Conservation (phyloP, 2,113 vertebrate genomes). For the Bettongia penicillata region DNA sequence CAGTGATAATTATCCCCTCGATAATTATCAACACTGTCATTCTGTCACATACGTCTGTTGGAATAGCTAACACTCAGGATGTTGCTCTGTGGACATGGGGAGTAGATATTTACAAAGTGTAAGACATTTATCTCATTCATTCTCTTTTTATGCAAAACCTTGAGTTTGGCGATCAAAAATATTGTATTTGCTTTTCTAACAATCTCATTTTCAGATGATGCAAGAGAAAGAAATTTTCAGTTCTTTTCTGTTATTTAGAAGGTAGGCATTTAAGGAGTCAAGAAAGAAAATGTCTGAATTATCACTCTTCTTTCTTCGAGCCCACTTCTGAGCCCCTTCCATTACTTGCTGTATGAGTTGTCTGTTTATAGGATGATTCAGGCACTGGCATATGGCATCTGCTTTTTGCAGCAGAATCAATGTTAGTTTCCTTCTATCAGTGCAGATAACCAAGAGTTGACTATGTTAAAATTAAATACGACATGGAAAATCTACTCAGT, state of each 20-base stretch:
- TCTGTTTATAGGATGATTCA: conserved; percentile 12
- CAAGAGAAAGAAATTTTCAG: conserved; percentile 44
- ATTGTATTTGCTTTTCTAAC: conserved; percentile 58
- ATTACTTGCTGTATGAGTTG: conserved; percentile 42
- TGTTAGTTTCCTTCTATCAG: conserved; percentile 35
- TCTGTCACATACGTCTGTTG: not conserved
- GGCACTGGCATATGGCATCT: conserved; percentile 19
- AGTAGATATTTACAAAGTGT: not conserved
- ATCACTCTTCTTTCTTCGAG: not conserved
- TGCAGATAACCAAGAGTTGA: conserved; percentile 25
- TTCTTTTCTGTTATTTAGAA: conserved; percentile 14
- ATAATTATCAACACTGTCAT: not conserved
- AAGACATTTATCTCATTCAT: not conserved
- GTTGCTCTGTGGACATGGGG: not conserved
- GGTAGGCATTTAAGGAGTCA: conserved; percentile 41
- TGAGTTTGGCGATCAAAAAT: conserved; percentile 54
- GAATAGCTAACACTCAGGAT: not conserved
- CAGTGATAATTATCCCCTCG: conserved; percentile 29
- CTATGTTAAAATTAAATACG: conserved; percentile 47
- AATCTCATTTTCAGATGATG: conserved; percentile 63
- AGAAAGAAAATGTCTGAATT: conserved; percentile 37
- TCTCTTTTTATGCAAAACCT: not conserved
- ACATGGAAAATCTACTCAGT: not conserved
- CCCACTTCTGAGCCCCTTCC: conserved; percentile 26
- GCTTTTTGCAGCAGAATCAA: conserved; percentile 23